Base-by-base conservation (phyloP, 2,113 vertebrate genomes). In the Erythrocercus mccallii region DNA sequence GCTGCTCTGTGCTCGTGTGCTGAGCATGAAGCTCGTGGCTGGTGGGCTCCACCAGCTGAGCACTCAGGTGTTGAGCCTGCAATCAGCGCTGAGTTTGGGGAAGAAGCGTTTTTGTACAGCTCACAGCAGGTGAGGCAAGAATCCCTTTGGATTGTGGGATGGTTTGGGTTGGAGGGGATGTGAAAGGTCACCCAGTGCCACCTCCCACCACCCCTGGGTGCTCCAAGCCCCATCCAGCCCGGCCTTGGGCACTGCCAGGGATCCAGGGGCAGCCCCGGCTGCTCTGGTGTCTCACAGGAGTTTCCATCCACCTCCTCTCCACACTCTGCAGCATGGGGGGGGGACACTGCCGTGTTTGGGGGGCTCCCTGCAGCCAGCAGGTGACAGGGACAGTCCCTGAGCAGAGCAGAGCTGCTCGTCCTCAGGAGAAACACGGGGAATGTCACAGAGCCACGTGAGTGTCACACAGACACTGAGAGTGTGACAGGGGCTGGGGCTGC, bases 251-350 rank as follows among this genome's bases (percentile, higher is more conserved):
- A 12, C 15, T 45, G 0, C 33, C 68, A 45, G 38, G 47, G 57
- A 7, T 33, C 14, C 69, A 10, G 38, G 38, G 47, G 17, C 56
- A 62, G 56, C 37, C 37, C 1, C 31, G 3, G 66, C 56, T 37
- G 6, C 56, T 21, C 24, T 5, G 45, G 45, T 30, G 37, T 35
- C 16, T 15, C 68, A 3, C 47, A 8, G 69, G 2, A 7, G 11
- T 7, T 7, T 3, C 25, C 22, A 13, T 2, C 15, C 16, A 9
- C 18, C 37, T 65, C 24, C 73, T 73, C 69, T 14, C 10, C 51
- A 4, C 2, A 5, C 40, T 38, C 1, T 4, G n/a, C 54, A 54
- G 58, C 11, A 9, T 0, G 1, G 22, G 3, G 10, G 3, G 10
- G 3, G 38, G 21, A n/a, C 24, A 15, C 17, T 1, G 72, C 73